phyloP scores from a whole-genome alignment of 2,797 vertebrate species.

The Pyrocephalus nanus region DNA sequence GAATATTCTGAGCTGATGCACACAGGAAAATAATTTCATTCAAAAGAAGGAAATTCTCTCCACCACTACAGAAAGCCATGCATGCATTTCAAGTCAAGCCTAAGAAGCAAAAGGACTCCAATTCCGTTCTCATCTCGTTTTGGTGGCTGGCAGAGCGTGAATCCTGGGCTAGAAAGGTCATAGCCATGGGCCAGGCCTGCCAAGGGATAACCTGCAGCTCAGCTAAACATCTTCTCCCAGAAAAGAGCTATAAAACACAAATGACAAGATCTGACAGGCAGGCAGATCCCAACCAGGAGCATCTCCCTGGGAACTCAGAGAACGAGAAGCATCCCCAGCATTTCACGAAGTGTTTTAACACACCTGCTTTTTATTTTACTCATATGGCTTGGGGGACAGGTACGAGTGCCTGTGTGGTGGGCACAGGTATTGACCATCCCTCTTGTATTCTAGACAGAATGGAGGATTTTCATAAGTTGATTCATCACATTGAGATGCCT shows the following conservation, averaged over 20 bases:
- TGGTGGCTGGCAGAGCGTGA: neutral
- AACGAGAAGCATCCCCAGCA: neutral
- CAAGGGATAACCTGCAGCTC: neutral
- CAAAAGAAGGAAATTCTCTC: neutral
- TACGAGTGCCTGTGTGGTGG: neutral
- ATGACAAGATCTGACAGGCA: neutral
- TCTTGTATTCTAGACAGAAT: rapidly evolving
- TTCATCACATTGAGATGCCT: neutral
- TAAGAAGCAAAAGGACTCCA: neutral
- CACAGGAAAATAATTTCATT: neutral
- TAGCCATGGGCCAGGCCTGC: neutral
- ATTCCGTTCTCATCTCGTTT: neutral
- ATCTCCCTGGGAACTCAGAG: neutral
- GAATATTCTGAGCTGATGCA: neutral
- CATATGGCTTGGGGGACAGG: neutral
- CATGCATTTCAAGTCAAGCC: neutral
- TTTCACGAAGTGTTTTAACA: neutral
- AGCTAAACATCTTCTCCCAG: neutral
- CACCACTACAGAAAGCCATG: rapidly evolving
- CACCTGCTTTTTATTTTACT: neutral
- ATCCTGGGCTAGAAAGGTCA: neutral
- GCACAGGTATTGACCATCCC: too few relatives aligned
- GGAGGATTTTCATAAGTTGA: neutral
- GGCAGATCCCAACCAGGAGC: neutral
- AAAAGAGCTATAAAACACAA: neutral